Evolutionary conservation across 2,888 invertebrate genomes (phyloP), one percentile per base, ranked within the genome.

Genomic region (Drosophila hamatofila): DNA sequence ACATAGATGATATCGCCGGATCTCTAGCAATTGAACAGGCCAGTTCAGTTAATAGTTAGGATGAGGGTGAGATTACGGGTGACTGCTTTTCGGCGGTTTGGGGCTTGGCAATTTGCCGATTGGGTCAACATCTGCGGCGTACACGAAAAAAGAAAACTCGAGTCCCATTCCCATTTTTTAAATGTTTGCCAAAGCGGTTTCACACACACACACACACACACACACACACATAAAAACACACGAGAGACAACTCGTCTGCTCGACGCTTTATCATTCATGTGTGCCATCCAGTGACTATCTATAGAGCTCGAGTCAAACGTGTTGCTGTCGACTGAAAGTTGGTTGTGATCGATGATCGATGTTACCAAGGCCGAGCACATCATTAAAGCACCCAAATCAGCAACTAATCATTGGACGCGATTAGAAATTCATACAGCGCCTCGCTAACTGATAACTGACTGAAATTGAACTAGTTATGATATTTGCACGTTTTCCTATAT

Each of bases 1-100:
- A 37, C 42, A 42, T 44, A 51, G 61, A 59, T 58, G 49, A 74
- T 56, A 63, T 72, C 77, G 74, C 85, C 82, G 82, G 81, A 84
- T 82, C 71, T 79, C 46, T 59, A 56, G 44, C 55, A 18, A 42
- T 21, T 59, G 54, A 21, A 30, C 56, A 41, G 16, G 41, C 30
- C 27, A 71, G 42, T 14, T 76, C 66, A 76, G 80, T 82, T 72
- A 68, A 49, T 54, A 33, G 30, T 3, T 30, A 44, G 49, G 51
- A 25, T 51, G 52, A 30, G 44, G 18, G 37, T 39, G 18, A 68
- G 55, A 52, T 52, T 37, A 23, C 12, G 52, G 52, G 35, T 57
- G 62, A n/a, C 25, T 12, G 54, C 54, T 33, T 33, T 49, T 49
- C n/a, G 35, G 37, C n/a, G 12, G 23, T 37, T n/a, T 11, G 52